phyloP scores from a whole-genome alignment of 2,888 invertebrate genomes.

The Philereme transversata region DNA sequence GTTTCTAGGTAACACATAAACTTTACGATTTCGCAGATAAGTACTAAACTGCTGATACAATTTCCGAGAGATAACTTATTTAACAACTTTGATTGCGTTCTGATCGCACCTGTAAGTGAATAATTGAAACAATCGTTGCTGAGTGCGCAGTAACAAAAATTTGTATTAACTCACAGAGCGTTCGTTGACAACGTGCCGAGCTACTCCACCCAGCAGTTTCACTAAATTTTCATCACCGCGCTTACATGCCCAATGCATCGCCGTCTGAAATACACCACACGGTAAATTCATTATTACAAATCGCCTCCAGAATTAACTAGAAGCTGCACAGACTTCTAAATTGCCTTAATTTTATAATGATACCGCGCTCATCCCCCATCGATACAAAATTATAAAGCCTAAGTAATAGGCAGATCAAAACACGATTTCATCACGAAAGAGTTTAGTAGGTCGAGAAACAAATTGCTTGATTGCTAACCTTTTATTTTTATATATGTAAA shows the following conservation, averaged over 20 bases:
- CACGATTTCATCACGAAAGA: constrained; percentile 72
- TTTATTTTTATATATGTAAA: constrained; percentile 82
- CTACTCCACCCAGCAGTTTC: constrained; percentile 94
- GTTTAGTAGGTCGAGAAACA: constrained; percentile 80
- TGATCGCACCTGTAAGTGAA: too few relatives aligned
- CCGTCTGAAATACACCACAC: constrained; percentile 87
- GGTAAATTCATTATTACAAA: constrained; percentile 25
- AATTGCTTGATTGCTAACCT: constrained; percentile 79
- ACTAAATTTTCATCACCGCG: constrained; percentile 96
- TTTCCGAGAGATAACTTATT: constrained; percentile 16
- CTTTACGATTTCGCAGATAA: constrained; percentile 43
- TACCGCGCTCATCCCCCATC: constrained; percentile 48
- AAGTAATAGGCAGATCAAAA: constrained; percentile 63
- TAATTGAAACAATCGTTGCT: background rate
- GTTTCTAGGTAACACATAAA: constrained; percentile 62
- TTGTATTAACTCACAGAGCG: constrained; percentile 86
- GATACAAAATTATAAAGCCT: constrained; percentile 58
- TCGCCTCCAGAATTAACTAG: constrained; percentile 36
- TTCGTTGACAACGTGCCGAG: constrained; percentile 92
- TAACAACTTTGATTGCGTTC: background rate
- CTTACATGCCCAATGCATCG: constrained; percentile 98
- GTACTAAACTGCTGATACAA: constrained; percentile 24
- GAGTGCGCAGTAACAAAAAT: background rate
- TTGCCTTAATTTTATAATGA: constrained; percentile 43
- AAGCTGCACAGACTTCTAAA: constrained; percentile 33